phyloP scores from a whole-genome alignment of 2,797 vertebrate genomes.

The Spinus pinus region DNA sequence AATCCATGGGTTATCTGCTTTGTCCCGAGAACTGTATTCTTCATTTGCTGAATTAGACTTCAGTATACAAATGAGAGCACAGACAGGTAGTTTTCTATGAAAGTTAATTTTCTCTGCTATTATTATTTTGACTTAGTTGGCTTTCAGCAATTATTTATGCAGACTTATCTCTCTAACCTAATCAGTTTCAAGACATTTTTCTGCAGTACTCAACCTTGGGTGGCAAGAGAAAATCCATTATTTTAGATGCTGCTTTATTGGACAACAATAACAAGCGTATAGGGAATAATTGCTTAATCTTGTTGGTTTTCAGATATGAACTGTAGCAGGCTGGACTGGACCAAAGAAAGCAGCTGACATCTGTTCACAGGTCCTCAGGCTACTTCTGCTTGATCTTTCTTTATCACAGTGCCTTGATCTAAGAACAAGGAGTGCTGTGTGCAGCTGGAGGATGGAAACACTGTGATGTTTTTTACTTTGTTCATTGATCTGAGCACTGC shows the following conservation, averaged over 20 bases:
- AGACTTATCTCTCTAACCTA: conserved; percentile 13
- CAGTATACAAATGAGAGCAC: neutral
- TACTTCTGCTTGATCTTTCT: neutral
- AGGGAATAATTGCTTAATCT: conserved; percentile 31
- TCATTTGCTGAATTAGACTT: conserved; percentile 11
- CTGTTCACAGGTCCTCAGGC: conserved; percentile 20
- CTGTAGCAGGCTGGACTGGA: neutral
- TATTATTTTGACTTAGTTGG: conserved; percentile 45
- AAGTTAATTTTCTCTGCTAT: conserved; percentile 34
- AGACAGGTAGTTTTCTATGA: neutral
- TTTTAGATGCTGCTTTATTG: conserved; percentile 20
- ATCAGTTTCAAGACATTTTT: conserved; percentile 15
- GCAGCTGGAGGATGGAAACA: neutral
- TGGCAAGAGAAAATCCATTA: neutral
- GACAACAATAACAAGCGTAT: neutral
- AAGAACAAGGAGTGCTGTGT: conserved; percentile 7
- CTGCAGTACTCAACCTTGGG: conserved; percentile 3
- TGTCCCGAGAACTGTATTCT: neutral
- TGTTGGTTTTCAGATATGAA: conserved; percentile 15
- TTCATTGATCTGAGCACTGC: conserved; percentile 19
- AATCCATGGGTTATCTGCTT: conserved; percentile 16
- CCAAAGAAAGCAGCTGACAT: conserved; percentile 35
- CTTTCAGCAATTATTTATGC: conserved; percentile 28
- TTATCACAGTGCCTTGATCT: neutral
- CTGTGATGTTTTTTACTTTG: conserved; percentile 7